Evolutionary conservation across 1,140 invertebrate species (phyloP).

Genomic region (Neodiprion virginianus): DNA sequence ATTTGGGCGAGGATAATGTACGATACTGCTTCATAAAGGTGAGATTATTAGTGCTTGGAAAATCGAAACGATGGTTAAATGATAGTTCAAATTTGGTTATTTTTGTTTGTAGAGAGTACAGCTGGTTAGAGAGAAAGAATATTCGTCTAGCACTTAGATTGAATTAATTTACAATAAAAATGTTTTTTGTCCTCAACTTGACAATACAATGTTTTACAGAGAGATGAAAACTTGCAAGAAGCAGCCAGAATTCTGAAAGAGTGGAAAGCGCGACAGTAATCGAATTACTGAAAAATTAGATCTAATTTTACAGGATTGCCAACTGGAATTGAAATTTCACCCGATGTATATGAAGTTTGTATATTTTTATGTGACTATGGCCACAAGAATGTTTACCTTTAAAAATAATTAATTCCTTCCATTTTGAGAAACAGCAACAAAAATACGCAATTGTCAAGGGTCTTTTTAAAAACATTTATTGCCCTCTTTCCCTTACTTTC

Average conservation of each 20-base stretch:
- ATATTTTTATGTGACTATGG: not conserved
- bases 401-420: not conserved
- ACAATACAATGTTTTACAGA: conserved; percentile 59
- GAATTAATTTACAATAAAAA: conserved; percentile 20
- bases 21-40: conserved; percentile 96
- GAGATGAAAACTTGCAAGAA: conserved; percentile 78
- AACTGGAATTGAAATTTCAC: not conserved
- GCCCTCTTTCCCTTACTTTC: not conserved
- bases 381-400: not conserved
- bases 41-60: conserved; percentile 34
- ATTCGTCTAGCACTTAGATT: conserved; percentile 19
- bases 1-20: conserved; percentile 86
- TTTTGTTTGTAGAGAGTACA: not conserved
- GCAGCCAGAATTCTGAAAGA: conserved; percentile 69
- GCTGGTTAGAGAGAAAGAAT: not conserved
- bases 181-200: conserved; percentile 13
- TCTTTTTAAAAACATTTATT: not conserved
- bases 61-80: not conserved
- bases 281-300: not conserved
- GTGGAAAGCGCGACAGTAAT: conserved; percentile 62
- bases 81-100: not conserved
- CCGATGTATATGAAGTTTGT: too few relatives aligned
- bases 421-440: not conserved
- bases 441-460: not conserved
- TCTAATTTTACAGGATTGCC: not conserved